These are phyloP conservation scores for Blastobasis lacticolella DNA, from an alignment of 2,888 invertebrate species.

Conservation along the genomic window DNA sequence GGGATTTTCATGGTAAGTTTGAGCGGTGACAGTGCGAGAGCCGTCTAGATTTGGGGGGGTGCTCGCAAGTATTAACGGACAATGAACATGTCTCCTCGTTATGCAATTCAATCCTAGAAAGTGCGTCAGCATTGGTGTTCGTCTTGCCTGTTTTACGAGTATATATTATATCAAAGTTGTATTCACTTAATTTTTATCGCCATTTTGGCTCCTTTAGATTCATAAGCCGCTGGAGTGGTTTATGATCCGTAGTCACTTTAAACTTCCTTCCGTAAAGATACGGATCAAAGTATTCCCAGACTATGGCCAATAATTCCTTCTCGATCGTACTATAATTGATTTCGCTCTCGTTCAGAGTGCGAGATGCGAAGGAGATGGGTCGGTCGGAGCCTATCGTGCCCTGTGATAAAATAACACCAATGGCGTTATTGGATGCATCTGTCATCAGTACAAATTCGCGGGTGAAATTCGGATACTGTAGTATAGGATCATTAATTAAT, in stretches of 20 bases:
- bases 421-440: too few species aligned
- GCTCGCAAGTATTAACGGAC: neutral
- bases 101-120: neutral
- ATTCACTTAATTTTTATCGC: neutral
- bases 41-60: neutral
- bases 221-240: neutral
- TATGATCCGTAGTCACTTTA: neutral
- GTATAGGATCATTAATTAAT: too few species aligned
- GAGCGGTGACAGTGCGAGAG: neutral
- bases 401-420: too few species aligned
- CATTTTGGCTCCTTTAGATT: neutral
- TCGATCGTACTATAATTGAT: neutral
- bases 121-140: neutral
- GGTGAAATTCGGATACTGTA: too few species aligned
- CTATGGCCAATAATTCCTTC: neutral
- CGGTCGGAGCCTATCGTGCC: too few species aligned
- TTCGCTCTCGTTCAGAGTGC: neutral
- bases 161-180: neutral
- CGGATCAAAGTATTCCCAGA: neutral
- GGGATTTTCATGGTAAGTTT: constrained; percentile 3
- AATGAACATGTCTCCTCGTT: neutral
- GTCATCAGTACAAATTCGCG: too few species aligned
- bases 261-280: too few species aligned
- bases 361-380: neutral
- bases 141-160: neutral